Evolutionary conservation across 2,113 vertebrate genomes (phyloP).

Genomic region (Nasalis larvatus): DNA sequence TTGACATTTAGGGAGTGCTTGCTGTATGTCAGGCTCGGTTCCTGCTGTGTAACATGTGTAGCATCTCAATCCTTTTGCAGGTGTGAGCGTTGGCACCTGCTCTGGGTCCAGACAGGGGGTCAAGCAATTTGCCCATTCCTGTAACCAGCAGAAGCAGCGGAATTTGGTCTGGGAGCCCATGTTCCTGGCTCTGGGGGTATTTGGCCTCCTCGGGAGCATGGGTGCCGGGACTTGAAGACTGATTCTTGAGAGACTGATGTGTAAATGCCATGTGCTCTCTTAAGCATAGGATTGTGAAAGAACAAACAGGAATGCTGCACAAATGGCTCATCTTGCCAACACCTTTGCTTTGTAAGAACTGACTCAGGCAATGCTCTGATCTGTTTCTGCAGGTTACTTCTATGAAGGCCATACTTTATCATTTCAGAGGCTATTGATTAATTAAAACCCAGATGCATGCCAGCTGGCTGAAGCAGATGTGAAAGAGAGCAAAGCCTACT

Average conservation of each 20-base stretch:
- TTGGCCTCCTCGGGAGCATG: fast-evolving
- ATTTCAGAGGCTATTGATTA: neutral
- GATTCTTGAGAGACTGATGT: too few relatives aligned
- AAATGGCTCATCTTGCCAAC: neutral
- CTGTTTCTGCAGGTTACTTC: neutral
- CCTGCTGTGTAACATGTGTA: neutral
- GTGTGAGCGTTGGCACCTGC: too few relatives aligned
- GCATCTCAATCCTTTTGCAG: too few relatives aligned
- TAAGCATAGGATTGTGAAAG: neutral
- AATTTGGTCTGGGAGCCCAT: neutral
- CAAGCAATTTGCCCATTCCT: too few relatives aligned
- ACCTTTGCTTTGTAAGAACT: too few relatives aligned
- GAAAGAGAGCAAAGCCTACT: neutral
- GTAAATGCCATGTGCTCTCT: too few relatives aligned
- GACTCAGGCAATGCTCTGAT: fast-evolving
- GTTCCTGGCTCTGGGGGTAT: neutral
- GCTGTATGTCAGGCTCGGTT: fast-evolving
- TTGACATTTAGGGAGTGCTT: fast-evolving
- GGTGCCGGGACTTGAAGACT: fast-evolving
- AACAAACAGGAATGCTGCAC: fast-evolving
- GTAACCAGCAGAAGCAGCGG: too few relatives aligned
- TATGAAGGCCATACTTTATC: fast-evolving
- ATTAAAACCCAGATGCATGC: neutral
- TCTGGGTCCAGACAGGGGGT: fast-evolving
- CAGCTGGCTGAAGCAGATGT: neutral